Percentiles rank a stretch among this genome's conserved stretches.
Evolutionary conservation across 2,113 vertebrate genomes (phyloP).

Genomic region (Ophthalmolycus amberensis): DNA sequence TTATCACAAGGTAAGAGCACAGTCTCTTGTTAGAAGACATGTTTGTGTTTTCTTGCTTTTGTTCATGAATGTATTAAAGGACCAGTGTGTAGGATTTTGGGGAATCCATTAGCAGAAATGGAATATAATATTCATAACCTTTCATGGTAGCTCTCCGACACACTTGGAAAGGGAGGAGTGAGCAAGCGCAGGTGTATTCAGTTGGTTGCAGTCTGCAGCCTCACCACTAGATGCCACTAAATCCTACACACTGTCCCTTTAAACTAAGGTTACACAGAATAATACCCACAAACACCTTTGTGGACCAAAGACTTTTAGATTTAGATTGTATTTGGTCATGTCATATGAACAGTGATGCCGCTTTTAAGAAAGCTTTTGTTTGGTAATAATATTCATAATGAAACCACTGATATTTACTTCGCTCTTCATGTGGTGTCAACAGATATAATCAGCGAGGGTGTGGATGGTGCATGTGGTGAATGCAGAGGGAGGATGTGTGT

Average conservation of each 20-base stretch:
- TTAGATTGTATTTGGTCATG: neutral
- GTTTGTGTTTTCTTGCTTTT: neutral
- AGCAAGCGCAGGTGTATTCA: neutral
- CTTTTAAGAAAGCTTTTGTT: neutral
- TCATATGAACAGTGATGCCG: neutral
- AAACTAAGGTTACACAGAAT: neutral
- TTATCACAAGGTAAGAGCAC: neutral
- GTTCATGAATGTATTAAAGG: neutral
- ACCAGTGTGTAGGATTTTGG: no score
- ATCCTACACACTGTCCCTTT: neutral
- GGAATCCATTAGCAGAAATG: no score
- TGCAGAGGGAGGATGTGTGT: conserved; percentile 33
- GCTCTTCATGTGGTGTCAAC: neutral
- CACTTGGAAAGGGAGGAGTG: neutral
- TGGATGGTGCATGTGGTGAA: conserved; percentile 38
- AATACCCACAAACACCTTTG: neutral
- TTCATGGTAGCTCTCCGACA: neutral
- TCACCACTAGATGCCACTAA: neutral
- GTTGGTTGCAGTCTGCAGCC: neutral
- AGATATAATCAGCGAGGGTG: conserved; percentile 10
- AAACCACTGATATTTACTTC: neutral
- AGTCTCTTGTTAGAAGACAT: neutral
- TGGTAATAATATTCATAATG: neutral
- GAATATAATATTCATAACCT: neutral
- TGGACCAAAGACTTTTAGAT: neutral